A percentile compares a stretch with the other conserved stretches of the same genome.
Conservation (phyloP, 2,888 invertebrate species). For the Sminthurides aquaticus region DNA sequence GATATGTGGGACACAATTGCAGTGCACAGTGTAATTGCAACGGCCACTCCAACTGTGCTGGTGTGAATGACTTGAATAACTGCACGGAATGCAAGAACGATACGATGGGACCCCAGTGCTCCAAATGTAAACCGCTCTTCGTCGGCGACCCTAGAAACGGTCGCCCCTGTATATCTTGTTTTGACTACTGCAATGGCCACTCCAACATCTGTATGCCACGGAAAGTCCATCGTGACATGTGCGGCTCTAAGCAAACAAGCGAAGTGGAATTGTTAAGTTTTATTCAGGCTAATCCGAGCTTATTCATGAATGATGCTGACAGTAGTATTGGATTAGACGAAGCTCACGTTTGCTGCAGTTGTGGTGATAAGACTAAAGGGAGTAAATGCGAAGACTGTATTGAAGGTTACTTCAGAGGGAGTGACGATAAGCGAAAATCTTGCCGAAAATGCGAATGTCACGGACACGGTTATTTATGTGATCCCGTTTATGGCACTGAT, state of each 20-base stretch:
- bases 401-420: conserved; percentile 48
- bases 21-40: conserved; percentile 90
- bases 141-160: conserved; percentile 82
- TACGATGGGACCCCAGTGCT: conserved; percentile 86
- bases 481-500: conserved; percentile 81
- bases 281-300: conserved; percentile 8
- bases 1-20: conserved; percentile 89
- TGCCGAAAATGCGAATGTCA: conserved; percentile 86
- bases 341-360: conserved; percentile 70
- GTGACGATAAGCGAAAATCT: conserved; percentile 65
- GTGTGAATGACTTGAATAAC: conserved; percentile 71
- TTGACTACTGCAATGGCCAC: conserved; percentile 83
- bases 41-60: conserved; percentile 84
- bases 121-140: conserved; percentile 79
- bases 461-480: conserved; percentile 85
- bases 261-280: conserved; percentile 21
- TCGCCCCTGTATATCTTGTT: conserved; percentile 77
- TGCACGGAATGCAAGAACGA: conserved; percentile 83
- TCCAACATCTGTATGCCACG: conserved; percentile 65
- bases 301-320: conserved; percentile 1
- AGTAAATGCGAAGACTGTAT: conserved; percentile 52
- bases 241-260: neutral
- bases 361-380: conserved; percentile 76
- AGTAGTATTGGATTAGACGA: conserved; percentile 48
- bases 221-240: neutral